Conservation (phyloP, 2,888 invertebrate genomes). For the Eupelmus urozonus region DNA sequence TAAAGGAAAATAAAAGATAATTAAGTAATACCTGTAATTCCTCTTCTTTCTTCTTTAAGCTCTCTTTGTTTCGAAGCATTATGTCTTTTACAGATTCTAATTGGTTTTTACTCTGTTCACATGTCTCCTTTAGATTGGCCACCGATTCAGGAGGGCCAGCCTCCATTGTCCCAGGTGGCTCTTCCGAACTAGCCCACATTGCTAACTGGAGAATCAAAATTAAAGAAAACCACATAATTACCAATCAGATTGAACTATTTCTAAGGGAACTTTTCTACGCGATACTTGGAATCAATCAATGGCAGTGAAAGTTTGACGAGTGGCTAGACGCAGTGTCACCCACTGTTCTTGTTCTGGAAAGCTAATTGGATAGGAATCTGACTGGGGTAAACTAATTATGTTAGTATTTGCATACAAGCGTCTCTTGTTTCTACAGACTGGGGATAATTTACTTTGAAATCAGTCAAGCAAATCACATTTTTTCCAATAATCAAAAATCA, state of each 20-base stretch:
- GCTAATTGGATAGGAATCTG: slow-evolving; percentile 74
- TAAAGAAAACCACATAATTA: slow-evolving; percentile 71
- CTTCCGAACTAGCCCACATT: slow-evolving; percentile 72
- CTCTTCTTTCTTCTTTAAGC: slow-evolving; percentile 73
- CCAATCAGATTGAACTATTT: slow-evolving; percentile 42
- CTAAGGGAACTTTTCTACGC: slow-evolving; percentile 47
- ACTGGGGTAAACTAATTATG: slow-evolving; percentile 75
- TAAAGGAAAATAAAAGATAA: slow-evolving; percentile 13
- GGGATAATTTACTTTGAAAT: slow-evolving; percentile 60
- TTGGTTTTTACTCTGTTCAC: slow-evolving; percentile 70
- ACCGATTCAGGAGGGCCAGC: slow-evolving; percentile 64
- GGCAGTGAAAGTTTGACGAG: slow-evolving; percentile 73
- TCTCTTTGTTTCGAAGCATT: slow-evolving; percentile 72
- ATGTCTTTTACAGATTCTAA: slow-evolving; percentile 72
- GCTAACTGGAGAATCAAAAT: slow-evolving; percentile 72
- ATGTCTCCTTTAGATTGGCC: slow-evolving; percentile 65
- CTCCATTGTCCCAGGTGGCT: slow-evolving; percentile 69
- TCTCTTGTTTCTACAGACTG: slow-evolving; percentile 59
- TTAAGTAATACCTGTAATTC: slow-evolving; percentile 71
- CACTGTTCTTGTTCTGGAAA: slow-evolving; percentile 72
- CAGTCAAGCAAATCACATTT: slow-evolving; percentile 47
- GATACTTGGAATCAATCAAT: slow-evolving; percentile 65
- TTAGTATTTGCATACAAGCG: slow-evolving; percentile 65
- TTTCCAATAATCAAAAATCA: background rate
- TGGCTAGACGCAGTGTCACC: slow-evolving; percentile 70